A percentile compares a stretch with the other conserved stretches of the same genome.
phyloP scores from a whole-genome alignment of 2,797 vertebrate genomes.

The Mastacembelus armatus region DNA sequence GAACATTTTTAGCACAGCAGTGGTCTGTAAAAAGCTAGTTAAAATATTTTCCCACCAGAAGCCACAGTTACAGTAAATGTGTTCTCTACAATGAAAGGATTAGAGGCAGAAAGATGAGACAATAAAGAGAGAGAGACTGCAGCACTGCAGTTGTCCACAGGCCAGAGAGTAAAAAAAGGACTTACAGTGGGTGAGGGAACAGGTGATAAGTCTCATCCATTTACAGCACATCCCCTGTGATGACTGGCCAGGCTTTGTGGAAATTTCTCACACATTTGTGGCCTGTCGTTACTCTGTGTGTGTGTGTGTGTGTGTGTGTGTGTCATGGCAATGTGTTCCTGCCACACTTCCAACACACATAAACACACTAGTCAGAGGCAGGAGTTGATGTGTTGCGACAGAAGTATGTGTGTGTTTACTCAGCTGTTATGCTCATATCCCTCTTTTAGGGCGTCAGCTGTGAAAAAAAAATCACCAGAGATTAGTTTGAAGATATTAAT shows the following conservation, averaged over 20 bases:
- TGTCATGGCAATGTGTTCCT: not conserved
- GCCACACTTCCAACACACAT: conserved; percentile 13
- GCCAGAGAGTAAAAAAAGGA: conserved; percentile 11
- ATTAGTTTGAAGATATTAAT: not conserved
- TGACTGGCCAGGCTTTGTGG: conserved; percentile 34
- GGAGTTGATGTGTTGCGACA: conserved; percentile 37
- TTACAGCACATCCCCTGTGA: conserved; percentile 48
- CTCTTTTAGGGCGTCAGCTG: conserved; percentile 15
- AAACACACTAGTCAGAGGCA: conserved; percentile 14
- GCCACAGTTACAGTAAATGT: not conserved
- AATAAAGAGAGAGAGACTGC: conserved; percentile 9
- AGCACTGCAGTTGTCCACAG: not conserved
- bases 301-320: conserved; percentile 2
- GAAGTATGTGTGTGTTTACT: conserved; percentile 38
- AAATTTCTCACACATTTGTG: conserved; percentile 35
- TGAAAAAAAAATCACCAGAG: not conserved
- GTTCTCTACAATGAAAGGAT: conserved; percentile 18
- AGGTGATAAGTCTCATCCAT: conserved; percentile 58
- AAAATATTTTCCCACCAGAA: conserved; percentile 13
- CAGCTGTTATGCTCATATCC: conserved; percentile 43
- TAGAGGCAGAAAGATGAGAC: not conserved
- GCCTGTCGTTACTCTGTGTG: conserved; percentile 21
- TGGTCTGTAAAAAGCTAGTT: conserved; percentile 17
- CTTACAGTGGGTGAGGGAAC: conserved; percentile 34
- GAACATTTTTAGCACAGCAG: conserved; percentile 27